These are phyloP conservation scores for Chunga burmeisteri DNA, from an alignment of 2,113 vertebrate genomes.

Conservation along the genomic window DNA sequence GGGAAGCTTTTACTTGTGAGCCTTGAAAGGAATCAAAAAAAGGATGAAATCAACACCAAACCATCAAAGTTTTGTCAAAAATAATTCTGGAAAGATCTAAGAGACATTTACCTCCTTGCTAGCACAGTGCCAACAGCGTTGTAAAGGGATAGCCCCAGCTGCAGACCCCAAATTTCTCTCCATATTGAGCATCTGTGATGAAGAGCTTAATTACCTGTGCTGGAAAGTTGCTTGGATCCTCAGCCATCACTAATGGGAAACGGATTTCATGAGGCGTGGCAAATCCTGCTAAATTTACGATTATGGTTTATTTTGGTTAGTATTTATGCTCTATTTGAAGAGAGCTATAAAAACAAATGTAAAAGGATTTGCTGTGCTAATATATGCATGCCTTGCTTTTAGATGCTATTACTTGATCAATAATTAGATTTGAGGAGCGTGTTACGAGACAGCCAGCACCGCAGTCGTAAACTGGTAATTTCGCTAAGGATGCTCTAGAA, in stretches of 20 bases:
- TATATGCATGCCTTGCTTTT: background rate
- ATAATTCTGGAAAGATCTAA: background rate
- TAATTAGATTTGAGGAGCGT: background rate
- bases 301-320: background rate
- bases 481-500: background rate
- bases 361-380: background rate
- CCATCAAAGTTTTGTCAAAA: background rate
- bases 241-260: background rate
- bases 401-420: background rate
- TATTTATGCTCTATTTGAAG: background rate
- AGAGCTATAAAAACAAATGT: background rate
- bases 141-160: background rate
- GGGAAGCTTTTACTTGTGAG: background rate
- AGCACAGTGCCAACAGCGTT: background rate
- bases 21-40: background rate
- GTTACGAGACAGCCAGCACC: background rate
- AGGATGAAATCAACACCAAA: background rate
- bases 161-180: background rate
- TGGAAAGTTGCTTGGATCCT: background rate
- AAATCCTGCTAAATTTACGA: background rate
- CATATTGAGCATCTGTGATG: background rate
- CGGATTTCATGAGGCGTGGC: background rate
- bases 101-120: background rate
- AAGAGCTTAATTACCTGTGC: background rate
- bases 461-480: rapidly evolving